Evolutionary conservation across 1,140 invertebrate species (phyloP).

Genomic region (Metopolophium dirhodum): DNA sequence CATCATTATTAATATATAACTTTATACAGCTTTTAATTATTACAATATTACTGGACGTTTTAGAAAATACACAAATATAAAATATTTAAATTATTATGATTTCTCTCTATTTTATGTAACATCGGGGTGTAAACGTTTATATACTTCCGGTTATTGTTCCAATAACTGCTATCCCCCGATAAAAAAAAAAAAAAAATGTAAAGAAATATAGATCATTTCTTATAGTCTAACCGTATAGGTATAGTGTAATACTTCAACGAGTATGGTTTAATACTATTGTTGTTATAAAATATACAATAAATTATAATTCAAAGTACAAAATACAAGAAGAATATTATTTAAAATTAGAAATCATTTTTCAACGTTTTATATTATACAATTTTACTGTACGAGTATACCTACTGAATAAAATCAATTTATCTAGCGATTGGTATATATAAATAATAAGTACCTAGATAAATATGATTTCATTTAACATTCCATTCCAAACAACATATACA

Average conservation of each 20-base stretch:
- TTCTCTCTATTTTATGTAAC: conserved; percentile 27
- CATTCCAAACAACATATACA: background rate
- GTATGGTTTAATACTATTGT: background rate
- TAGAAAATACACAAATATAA: conserved; percentile 22
- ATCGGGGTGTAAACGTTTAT: background rate
- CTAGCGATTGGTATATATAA: background rate
- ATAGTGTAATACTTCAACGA: background rate
- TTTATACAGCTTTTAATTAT: conserved; percentile 5
- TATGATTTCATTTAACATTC: background rate
- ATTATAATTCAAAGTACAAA: background rate
- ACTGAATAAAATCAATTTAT: conserved; percentile 15
- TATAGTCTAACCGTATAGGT: background rate
- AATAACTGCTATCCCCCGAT: background rate
- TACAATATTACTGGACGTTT: background rate
- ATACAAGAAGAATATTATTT: conserved; percentile 4
- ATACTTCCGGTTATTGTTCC: conserved; percentile 42
- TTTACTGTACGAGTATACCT: background rate
- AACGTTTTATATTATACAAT: background rate
- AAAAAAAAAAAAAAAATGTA: background rate
- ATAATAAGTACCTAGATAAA: background rate
- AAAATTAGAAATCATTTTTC: conserved; percentile 10
- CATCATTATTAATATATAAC: background rate
- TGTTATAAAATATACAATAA: background rate
- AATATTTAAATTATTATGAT: conserved; percentile 36
- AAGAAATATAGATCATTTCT: background rate